Base-by-base conservation (phyloP, 1,140 invertebrate genomes). In the Drosophila setifemur region DNA sequence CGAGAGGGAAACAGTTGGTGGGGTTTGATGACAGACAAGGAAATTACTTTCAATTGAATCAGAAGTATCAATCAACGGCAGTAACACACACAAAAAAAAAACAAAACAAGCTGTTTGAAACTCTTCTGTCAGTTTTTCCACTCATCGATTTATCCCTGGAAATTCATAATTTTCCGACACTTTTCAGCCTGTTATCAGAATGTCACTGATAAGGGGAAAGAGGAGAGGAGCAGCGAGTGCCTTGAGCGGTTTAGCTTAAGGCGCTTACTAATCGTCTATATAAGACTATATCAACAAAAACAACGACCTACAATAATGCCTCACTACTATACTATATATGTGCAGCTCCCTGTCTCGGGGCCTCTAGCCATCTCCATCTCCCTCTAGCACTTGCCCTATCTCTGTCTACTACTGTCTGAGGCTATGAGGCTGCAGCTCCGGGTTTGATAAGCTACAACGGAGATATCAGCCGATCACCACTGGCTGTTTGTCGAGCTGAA, bases 1-100 rank as follows among this genome's bases (percentile, higher is more conserved):
- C 14, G 28, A 54, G 11, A 26, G 40, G 23, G 26, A 7, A 6
- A 11, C 9, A 50, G 5, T 31, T 11, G 12, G 6, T 49, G 58
- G 72, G 70, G 61, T 73, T 66, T 73, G 70, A 83, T 82, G 69
- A 47, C 63, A 72, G 52, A 19, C 33, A 25, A 14, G 26, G 18
- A 39, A 73, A 79, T 78, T 69, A 26, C 37, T 53, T 58, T 66
- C 71, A 67, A 73, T 73, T 73, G 71, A 73, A 67, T 73, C 60
- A 67, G 14, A 45, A 53, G 35, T 71, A 68, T 69, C 63, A 63
- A 71, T 71, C 69, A 71, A 42, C 16, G 48, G 28, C 14, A 28
- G 19, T n/a, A n/a, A n/a, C n/a, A n/a, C n/a, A n/a, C n/a, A 3
- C 3, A 37, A 23, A 18, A 5, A 48, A 52, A 67, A 64, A 43